Percentiles rank a stretch among this genome's conserved stretches.
These are phyloP conservation scores for Geotria australis DNA, from an alignment of 2,797 vertebrate species.

Conservation along the genomic window DNA sequence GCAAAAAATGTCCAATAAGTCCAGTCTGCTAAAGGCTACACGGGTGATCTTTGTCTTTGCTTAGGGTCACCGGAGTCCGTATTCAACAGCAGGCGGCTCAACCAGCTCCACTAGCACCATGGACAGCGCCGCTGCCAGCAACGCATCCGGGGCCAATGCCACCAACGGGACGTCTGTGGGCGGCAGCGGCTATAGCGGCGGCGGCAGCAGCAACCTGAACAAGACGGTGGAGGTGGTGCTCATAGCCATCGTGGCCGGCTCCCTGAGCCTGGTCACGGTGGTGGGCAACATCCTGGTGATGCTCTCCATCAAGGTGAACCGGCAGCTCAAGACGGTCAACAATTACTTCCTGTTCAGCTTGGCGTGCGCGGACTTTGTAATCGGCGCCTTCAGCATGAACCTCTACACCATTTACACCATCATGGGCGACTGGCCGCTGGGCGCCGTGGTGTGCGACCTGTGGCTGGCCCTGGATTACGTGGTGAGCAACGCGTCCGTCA, in stretches of 20 bases:
- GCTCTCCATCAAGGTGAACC: constrained; percentile 95
- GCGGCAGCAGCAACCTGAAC: constrained; percentile 17
- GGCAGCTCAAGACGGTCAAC: constrained; percentile 89
- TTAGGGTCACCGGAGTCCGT: too few relatives aligned
- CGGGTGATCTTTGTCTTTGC: too few relatives aligned
- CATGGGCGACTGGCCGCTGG: constrained; percentile 82
- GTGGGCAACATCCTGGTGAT: constrained; percentile 92
- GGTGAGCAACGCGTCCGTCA: constrained; percentile 82
- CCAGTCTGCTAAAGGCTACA: too few relatives aligned
- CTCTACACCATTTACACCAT: constrained; percentile 82
- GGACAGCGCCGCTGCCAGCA: too few relatives aligned
- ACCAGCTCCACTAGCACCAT: too few relatives aligned
- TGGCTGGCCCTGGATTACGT: constrained; percentile 93
- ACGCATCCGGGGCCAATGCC: neutral
- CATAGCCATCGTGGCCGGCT: constrained; percentile 68
- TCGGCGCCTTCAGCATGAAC: constrained; percentile 91
- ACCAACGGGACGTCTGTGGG: constrained; percentile 7
- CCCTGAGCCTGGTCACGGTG: constrained; percentile 74
- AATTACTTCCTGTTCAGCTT: constrained; percentile 94
- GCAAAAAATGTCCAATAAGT: too few relatives aligned
- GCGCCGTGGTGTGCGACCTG: constrained; percentile 69
- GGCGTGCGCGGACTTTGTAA: constrained; percentile 65
- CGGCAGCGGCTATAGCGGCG: constrained; percentile 20
- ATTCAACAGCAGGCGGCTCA: too few relatives aligned
- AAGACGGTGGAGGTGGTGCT: constrained; percentile 84